These are phyloP conservation scores for Cryptosula pallasiana DNA, from an alignment of 2,888 invertebrate genomes.

Conservation along the genomic window DNA sequence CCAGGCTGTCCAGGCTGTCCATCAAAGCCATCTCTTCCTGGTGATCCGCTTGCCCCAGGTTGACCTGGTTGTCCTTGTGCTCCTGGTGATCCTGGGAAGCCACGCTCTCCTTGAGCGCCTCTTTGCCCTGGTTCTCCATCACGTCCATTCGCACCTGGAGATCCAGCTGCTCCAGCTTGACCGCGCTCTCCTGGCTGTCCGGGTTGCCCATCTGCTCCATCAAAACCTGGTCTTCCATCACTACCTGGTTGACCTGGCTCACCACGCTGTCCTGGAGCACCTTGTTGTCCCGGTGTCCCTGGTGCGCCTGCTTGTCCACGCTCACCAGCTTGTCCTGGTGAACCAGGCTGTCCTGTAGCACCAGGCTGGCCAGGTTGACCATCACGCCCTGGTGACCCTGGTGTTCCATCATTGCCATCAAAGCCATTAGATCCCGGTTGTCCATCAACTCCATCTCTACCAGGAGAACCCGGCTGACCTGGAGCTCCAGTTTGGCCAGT, in stretches of 20 bases:
- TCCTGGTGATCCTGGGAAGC: not conserved
- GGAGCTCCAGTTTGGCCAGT: not conserved
- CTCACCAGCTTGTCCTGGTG: not conserved
- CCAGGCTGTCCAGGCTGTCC: not conserved
- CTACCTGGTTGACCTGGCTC: not conserved
- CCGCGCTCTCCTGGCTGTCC: conserved; percentile 9
- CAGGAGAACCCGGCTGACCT: not conserved
- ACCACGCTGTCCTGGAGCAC: conserved; percentile 17
- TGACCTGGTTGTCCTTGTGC: not conserved
- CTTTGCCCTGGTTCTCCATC: not conserved
- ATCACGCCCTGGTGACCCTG: not conserved
- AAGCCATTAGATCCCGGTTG: not conserved
- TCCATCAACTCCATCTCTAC: conserved; percentile 9
- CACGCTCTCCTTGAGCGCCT: conserved; percentile 2
- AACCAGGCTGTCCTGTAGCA: not conserved
- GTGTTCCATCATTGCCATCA: not conserved
- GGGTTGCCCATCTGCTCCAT: not conserved
- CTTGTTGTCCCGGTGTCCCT: not conserved
- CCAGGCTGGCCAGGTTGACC: conserved; percentile 9
- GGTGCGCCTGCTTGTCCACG: not conserved
- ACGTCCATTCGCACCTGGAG: not conserved
- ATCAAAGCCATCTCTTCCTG: not conserved
- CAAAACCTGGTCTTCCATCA: not conserved
- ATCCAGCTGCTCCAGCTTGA: not conserved
- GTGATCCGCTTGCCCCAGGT: not conserved